These are phyloP conservation scores for Eupeodes luniger DNA, from an alignment of 2,888 invertebrate genomes.

Conservation along the genomic window DNA sequence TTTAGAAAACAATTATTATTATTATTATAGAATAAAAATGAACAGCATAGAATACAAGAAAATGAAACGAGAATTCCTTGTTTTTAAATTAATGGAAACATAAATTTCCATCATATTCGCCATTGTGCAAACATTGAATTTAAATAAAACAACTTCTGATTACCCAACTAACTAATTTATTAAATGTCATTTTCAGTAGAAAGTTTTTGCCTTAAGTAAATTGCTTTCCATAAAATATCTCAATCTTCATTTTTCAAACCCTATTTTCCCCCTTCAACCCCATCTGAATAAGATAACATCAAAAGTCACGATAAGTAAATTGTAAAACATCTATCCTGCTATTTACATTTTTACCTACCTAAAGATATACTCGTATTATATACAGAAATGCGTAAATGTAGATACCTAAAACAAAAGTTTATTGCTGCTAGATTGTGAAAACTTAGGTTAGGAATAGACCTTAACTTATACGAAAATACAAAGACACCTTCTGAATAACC, in stretches of 20 bases:
- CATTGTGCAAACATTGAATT: constrained; percentile 29
- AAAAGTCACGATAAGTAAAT: constrained; percentile 66
- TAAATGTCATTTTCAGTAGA: constrained; percentile 37
- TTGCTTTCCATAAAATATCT: constrained; percentile 37
- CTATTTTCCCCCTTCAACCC: background rate
- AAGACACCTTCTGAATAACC: background rate
- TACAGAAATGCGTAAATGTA: no score
- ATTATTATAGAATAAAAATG: background rate
- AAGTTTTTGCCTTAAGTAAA: constrained; percentile 15
- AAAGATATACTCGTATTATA: no score
- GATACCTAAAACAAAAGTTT: constrained; percentile 2
- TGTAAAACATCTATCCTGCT: constrained; percentile 25
- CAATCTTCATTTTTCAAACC: constrained; percentile 34
- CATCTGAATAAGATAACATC: constrained; percentile 25
- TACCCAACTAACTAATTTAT: constrained; percentile 25
- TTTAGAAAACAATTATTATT: background rate
- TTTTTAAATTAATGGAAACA: constrained; percentile 11
- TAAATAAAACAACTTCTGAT: constrained; percentile 31
- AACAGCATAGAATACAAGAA: background rate
- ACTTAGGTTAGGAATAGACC: background rate
- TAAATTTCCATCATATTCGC: constrained; percentile 18
- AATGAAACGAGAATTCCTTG: constrained; percentile 5
- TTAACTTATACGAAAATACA: background rate
- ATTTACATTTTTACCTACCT: background rate
- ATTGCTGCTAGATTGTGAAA: background rate